phyloP scores from a whole-genome alignment of 2,113 vertebrate species.

The Glaucomys volans region DNA sequence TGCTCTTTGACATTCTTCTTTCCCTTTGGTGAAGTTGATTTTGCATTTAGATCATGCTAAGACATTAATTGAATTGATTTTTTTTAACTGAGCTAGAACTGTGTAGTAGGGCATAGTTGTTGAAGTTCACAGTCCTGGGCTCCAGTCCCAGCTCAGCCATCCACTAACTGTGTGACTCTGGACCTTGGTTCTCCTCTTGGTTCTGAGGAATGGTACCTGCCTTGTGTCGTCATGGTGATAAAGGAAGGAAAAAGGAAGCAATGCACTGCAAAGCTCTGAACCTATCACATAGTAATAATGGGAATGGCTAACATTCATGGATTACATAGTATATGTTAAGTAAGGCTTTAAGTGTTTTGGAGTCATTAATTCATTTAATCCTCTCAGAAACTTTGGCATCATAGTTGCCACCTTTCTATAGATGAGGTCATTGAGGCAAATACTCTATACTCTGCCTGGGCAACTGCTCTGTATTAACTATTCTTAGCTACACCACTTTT shows the following conservation, averaged over 20 bases:
- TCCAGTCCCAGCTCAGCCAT: not conserved
- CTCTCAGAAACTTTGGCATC: not conserved
- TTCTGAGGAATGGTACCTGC: not conserved
- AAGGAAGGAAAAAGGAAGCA: not conserved
- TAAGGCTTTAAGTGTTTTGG: not conserved
- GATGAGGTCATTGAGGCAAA: not conserved
- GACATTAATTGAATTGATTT: not conserved
- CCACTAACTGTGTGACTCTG: not conserved
- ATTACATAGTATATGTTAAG: not conserved
- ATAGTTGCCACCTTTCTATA: not conserved
- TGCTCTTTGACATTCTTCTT: not conserved
- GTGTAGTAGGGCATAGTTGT: not conserved
- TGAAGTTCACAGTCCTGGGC: not conserved
- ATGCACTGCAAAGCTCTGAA: not conserved
- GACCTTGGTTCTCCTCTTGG: not conserved
- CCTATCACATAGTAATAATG: not conserved
- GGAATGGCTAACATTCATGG: not conserved
- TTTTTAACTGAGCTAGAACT: not conserved
- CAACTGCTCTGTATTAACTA: not conserved
- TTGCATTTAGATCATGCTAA: not conserved
- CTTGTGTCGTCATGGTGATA: not conserved
- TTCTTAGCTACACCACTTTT: not conserved
- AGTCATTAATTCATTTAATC: not conserved
- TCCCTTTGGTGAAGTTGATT: conserved; percentile 20
- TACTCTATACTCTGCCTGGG: too few species aligned